A percentile compares a stretch with the other conserved stretches of the same genome.
Evolutionary conservation across 2,113 vertebrate genomes (phyloP).

Genomic region (Rhombomys opimus): DNA sequence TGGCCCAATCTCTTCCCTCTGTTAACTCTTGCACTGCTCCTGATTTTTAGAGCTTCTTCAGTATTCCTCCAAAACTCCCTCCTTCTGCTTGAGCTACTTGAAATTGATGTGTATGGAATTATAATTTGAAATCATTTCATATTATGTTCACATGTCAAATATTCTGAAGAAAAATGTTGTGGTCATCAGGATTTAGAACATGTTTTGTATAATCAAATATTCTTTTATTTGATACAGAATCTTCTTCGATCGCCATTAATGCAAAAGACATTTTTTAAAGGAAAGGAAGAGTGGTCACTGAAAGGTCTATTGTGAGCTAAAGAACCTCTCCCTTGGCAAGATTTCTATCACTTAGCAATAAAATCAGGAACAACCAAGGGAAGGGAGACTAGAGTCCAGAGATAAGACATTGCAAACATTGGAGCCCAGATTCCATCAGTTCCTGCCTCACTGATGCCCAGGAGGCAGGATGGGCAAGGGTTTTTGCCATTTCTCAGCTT

Average conservation of each 20-base stretch:
- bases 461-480: rapidly evolving
- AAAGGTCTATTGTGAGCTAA: background rate
- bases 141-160: background rate
- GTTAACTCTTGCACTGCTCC: background rate
- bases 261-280: slow-evolving; percentile 11
- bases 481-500: background rate
- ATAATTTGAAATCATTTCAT: slow-evolving; percentile 29
- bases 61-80: background rate
- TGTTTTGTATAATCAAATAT: background rate
- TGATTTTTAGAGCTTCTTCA: background rate
- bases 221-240: background rate
- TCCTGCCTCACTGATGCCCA: background rate
- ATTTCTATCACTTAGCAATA: background rate
- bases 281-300: background rate
- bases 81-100: background rate
- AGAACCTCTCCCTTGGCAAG: background rate
- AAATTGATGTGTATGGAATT: slow-evolving; percentile 7
- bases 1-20: background rate
- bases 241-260: background rate
- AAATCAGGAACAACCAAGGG: background rate
- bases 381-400: background rate
- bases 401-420: background rate
- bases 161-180: background rate
- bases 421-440: background rate
- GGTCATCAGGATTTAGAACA: slow-evolving; percentile 12